Evolutionary conservation across 2,113 vertebrate genomes (phyloP).

Genomic region (Ailuropoda melanoleuca): DNA sequence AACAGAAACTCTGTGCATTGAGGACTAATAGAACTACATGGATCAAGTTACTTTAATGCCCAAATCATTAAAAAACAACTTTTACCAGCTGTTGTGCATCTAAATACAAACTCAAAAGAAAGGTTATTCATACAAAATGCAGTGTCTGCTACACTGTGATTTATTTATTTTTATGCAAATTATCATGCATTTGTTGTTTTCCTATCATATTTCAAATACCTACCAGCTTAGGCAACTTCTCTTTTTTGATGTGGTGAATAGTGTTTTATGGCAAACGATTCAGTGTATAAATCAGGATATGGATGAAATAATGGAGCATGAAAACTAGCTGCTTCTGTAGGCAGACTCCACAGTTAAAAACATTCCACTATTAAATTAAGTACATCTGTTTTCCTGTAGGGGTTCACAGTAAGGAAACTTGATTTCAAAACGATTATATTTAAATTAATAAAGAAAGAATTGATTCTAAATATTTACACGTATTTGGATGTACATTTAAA

Average conservation of each 20-base stretch:
- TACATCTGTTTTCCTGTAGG: background rate
- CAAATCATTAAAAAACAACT: slow-evolving; percentile 14
- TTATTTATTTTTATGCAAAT: slow-evolving; percentile 44
- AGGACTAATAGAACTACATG: background rate
- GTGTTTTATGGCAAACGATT: slow-evolving; percentile 32
- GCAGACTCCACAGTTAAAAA: background rate
- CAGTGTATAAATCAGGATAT: background rate
- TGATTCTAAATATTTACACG: background rate
- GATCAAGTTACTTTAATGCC: slow-evolving; percentile 14
- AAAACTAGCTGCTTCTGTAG: background rate
- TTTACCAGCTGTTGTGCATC: slow-evolving; percentile 32
- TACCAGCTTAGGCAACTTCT: background rate
- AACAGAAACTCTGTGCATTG: background rate
- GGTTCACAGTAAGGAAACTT: background rate
- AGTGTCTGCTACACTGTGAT: background rate
- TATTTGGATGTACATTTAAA: background rate
- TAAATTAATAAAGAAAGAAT: background rate
- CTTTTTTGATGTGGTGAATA: background rate
- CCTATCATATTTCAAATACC: slow-evolving; percentile 11
- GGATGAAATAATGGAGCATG: background rate
- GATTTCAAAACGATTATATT: background rate
- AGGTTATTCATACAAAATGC: background rate
- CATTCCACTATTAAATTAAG: slow-evolving; percentile 28
- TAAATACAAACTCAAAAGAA: slow-evolving; percentile 31
- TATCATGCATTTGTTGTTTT: background rate